These are phyloP conservation scores for Stictocephala bisonia DNA, from an alignment of 2,888 invertebrate species.

Conservation along the genomic window DNA sequence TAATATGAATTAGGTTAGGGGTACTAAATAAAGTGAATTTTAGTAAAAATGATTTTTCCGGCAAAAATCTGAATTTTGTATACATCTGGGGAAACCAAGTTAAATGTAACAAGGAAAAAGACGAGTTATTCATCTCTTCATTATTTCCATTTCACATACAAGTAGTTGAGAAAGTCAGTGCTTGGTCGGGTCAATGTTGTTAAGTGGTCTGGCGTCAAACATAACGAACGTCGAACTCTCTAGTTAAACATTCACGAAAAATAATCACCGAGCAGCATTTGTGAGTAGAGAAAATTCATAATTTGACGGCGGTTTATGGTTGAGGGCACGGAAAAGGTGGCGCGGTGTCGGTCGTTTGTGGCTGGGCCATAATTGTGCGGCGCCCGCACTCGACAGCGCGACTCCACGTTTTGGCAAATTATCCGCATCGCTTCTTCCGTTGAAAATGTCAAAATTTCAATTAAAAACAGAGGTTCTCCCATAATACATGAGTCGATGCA, in stretches of 20 bases:
- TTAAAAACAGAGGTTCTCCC: conserved; percentile 36
- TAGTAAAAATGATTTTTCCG: no score
- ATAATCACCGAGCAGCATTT: conserved; percentile 6
- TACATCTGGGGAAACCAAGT: no score
- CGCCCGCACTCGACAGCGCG: not conserved
- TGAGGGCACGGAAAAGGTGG: conserved; percentile 32
- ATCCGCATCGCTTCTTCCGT: not conserved
- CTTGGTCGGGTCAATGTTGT: no score
- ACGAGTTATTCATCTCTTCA: no score
- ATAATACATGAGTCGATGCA: no score
- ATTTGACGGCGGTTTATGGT: conserved; percentile 29
- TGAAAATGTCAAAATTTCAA: conserved; percentile 37
- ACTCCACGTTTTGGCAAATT: conserved; percentile 29
- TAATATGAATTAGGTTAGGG: no score
- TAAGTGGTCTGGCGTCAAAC: no score
- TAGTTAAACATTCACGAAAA: conserved; percentile 4
- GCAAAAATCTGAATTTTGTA: no score
- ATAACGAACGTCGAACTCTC: conserved; percentile 7
- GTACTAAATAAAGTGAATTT: no score
- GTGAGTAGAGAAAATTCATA: conserved; percentile 8
- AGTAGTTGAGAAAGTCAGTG: no score
- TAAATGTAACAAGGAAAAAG: no score
- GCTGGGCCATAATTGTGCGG: not conserved
- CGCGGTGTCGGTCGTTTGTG: conserved; percentile 4
- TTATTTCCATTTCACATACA: no score